These are phyloP conservation scores for Thunnus thynnus DNA, from an alignment of 2,113 vertebrate genomes.

Conservation along the genomic window DNA sequence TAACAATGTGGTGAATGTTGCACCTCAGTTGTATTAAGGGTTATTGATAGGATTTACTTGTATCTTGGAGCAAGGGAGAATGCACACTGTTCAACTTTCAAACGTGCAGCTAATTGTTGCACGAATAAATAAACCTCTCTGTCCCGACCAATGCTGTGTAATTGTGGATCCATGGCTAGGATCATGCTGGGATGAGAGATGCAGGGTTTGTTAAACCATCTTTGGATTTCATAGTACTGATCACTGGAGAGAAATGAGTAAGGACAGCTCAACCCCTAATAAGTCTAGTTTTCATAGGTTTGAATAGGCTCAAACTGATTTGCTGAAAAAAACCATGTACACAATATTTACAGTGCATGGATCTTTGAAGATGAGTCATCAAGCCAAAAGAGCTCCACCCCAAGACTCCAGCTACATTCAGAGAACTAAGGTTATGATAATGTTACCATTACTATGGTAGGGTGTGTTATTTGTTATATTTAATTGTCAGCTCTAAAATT, in stretches of 20 bases:
- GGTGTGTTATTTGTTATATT: not conserved
- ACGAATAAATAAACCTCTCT: constrained; percentile 13
- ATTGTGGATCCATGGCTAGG: not conserved
- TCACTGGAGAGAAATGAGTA: not conserved
- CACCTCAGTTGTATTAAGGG: not conserved
- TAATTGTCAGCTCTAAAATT: no score
- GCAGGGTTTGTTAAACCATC: not conserved
- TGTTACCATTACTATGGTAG: not conserved
- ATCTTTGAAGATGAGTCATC: no score
- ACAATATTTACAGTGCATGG: not conserved
- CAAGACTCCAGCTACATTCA: no score
- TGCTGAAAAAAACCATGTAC: not conserved
- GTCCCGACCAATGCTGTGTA: not conserved
- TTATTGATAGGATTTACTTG: not conserved
- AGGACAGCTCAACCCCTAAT: not conserved
- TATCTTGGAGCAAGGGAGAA: not conserved
- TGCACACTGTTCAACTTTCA: not conserved
- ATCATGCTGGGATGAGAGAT: not conserved
- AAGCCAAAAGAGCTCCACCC: no score
- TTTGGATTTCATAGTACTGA: not conserved
- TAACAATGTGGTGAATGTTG: not conserved
- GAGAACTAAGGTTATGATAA: no score
- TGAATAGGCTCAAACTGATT: not conserved
- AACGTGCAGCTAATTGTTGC: not conserved
- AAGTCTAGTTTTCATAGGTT: not conserved